These are phyloP conservation scores for Thamnophis elegans DNA, from an alignment of 2,797 vertebrate species.

Conservation along the genomic window DNA sequence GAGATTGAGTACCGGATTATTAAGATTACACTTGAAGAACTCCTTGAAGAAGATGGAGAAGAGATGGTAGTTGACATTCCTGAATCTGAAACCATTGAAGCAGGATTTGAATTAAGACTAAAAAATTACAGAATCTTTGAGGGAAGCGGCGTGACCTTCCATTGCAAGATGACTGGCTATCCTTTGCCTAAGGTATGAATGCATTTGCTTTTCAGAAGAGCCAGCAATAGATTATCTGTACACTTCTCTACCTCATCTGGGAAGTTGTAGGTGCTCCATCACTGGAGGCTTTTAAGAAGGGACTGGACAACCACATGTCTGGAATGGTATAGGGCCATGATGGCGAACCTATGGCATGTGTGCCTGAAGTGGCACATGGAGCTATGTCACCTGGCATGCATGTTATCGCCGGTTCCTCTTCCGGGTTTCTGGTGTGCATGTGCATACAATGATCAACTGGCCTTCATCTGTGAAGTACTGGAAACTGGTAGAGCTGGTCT, in stretches of 20 bases:
- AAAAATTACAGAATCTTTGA: constrained; percentile 96
- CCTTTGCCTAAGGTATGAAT: constrained; percentile 89
- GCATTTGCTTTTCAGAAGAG: not conserved
- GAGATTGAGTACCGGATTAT: constrained; percentile 95
- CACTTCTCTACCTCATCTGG: not conserved
- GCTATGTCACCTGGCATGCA: no score
- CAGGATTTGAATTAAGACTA: constrained; percentile 84
- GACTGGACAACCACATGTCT: not conserved
- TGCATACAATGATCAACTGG: no score
- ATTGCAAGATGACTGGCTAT: constrained; percentile 88
- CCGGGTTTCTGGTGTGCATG: no score
- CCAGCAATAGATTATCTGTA: not conserved
- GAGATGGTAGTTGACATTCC: constrained; percentile 82
- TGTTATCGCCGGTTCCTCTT: no score
- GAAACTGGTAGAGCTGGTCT: no score
- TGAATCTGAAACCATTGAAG: constrained; percentile 82
- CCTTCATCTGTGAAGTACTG: no score
- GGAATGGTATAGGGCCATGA: not conserved
- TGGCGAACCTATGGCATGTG: no score
- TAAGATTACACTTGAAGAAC: constrained; percentile 87
- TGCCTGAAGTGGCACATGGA: no score
- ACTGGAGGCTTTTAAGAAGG: not conserved
- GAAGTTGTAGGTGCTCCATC: no score
- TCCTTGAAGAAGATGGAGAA: constrained; percentile 92
- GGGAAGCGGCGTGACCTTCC: constrained; percentile 92